Evolutionary conservation across 2,113 vertebrate genomes (phyloP).

Genomic region (Laticauda colubrina): DNA sequence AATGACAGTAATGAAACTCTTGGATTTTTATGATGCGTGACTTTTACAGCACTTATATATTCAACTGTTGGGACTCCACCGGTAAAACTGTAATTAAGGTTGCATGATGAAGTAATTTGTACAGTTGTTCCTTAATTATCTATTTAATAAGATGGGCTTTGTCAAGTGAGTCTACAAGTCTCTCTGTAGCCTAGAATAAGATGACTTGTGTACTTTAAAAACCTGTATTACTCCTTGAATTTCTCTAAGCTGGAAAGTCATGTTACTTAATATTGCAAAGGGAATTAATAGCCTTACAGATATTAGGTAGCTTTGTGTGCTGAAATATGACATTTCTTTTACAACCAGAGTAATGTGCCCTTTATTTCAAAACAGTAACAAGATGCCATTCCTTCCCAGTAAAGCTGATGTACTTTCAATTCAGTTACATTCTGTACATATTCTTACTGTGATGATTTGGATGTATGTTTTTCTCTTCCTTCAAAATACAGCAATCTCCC

Average conservation of each 20-base stretch:
- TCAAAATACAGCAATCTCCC: not conserved
- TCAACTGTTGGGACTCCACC: not conserved
- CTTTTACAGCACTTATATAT: not conserved
- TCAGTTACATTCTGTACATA: conserved; percentile 57
- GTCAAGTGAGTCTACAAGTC: not conserved
- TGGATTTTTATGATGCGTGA: not conserved
- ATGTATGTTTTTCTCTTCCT: not conserved
- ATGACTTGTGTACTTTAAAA: conserved; percentile 2
- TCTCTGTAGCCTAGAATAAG: not conserved
- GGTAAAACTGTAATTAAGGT: not conserved
- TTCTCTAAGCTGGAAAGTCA: conserved; percentile 37
- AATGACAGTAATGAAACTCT: not conserved
- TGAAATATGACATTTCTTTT: conserved; percentile 51
- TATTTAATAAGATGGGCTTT: not conserved
- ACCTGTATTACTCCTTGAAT: conserved; percentile 48
- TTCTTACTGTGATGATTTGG: conserved; percentile 51
- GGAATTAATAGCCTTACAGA: conserved; percentile 36
- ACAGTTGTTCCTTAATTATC: not conserved
- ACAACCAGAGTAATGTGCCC: conserved; percentile 56
- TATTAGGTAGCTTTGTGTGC: conserved; percentile 49
- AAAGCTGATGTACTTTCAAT: conserved; percentile 46
- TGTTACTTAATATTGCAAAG: conserved; percentile 44
- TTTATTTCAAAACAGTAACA: conserved; percentile 38
- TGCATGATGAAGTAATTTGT: not conserved
- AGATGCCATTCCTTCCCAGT: not conserved